These are phyloP conservation scores for Pygoscelis adeliae DNA, from an alignment of 2,113 vertebrate genomes.

Conservation along the genomic window DNA sequence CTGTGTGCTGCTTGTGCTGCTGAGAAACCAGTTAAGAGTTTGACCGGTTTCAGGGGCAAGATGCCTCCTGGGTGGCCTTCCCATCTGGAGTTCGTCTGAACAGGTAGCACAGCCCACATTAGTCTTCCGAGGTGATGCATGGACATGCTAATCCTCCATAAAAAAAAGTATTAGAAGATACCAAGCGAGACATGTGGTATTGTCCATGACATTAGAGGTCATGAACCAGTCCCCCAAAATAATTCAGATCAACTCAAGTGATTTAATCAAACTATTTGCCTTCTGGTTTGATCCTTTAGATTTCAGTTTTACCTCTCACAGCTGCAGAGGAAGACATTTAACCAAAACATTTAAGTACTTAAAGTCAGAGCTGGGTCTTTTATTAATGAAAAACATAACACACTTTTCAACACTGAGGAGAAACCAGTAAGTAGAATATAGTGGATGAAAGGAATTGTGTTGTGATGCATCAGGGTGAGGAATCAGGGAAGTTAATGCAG, in stretches of 20 bases:
- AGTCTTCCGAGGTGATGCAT: not conserved
- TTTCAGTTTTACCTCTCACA: slow-evolving; percentile 15
- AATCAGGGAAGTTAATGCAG: not conserved
- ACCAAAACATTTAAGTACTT: not conserved
- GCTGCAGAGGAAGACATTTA: not conserved
- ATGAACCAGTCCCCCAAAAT: not conserved
- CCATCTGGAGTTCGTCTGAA: slow-evolving; percentile 45
- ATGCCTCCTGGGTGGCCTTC: slow-evolving; percentile 46
- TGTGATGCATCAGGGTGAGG: not conserved
- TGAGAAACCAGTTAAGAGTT: slow-evolving; percentile 30
- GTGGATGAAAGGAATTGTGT: not conserved
- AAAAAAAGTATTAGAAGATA: not conserved
- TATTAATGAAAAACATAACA: not conserved
- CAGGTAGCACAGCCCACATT: slow-evolving; percentile 42
- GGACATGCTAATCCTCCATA: slow-evolving; percentile 11
- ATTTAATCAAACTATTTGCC: slow-evolving; percentile 39
- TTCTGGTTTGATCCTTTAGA: not conserved
- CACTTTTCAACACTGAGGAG: not conserved
- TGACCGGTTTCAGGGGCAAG: not conserved
- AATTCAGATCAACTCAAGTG: slow-evolving; percentile 17
- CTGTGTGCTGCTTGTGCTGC: not conserved
- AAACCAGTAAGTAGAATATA: not conserved
- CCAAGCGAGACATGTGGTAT: not conserved
- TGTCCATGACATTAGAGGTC: not conserved
- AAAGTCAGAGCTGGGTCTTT: not conserved